Percentiles rank a stretch among this genome's conserved stretches.
phyloP scores from a whole-genome alignment of 2,113 vertebrate genomes.

The Ascaphus truei region DNA sequence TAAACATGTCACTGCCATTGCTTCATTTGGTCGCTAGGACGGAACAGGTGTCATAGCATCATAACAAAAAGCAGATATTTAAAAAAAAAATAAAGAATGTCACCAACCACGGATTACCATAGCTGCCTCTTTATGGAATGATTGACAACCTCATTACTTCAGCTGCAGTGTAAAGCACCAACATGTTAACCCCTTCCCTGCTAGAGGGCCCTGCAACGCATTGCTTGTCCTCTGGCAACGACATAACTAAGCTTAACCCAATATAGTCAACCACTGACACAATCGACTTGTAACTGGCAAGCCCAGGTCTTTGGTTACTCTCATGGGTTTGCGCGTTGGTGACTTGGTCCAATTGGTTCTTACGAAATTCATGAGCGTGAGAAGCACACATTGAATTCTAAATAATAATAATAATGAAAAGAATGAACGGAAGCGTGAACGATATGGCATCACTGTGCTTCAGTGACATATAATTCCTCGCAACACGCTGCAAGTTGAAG shows the following conservation, averaged over 20 bases:
- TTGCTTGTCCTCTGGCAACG: too few species aligned
- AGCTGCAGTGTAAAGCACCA: too few species aligned
- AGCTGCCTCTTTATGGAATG: not conserved
- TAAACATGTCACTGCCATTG: not conserved
- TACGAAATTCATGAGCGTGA: not conserved
- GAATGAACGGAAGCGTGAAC: slow-evolving; percentile 11
- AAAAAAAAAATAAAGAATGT: not conserved
- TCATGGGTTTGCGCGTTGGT: not conserved
- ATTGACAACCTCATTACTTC: too few species aligned
- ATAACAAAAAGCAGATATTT: not conserved
- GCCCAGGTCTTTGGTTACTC: slow-evolving; percentile 7
- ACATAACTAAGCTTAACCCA: too few species aligned
- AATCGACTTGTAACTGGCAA: not conserved
- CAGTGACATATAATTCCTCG: not conserved
- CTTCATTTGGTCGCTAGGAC: too few species aligned
- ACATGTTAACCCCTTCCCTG: too few species aligned
- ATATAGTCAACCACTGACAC: too few species aligned
- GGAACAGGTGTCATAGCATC: not conserved
- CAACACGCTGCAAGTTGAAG: slow-evolving; percentile 12
- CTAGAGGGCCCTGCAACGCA: too few species aligned
- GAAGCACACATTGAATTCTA: slow-evolving; percentile 5
- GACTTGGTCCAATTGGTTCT: not conserved
- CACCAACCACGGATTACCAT: not conserved
- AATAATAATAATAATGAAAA: slow-evolving; percentile 9
- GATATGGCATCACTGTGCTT: slow-evolving; percentile 8